Conservation (phyloP, 1,140 invertebrate species). For the Bombus haemorrhoidalis region DNA sequence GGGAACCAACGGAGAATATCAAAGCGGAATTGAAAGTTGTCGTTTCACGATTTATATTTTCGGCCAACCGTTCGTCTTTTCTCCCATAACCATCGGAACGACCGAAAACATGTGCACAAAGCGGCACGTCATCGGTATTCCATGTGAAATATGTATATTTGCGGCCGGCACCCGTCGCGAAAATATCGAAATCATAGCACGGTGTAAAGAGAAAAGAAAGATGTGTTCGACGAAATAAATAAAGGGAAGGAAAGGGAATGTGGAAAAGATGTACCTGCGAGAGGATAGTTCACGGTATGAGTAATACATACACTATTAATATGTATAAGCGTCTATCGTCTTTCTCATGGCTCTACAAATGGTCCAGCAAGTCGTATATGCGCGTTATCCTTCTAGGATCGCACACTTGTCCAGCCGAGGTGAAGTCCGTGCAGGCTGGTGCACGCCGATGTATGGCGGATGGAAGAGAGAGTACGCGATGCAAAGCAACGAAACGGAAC, state of each 20-base stretch:
- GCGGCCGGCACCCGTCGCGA: background rate
- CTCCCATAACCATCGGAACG: background rate
- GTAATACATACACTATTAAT: slow-evolving; percentile 45
- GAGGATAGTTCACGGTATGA: background rate
- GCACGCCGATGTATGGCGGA: too few relatives aligned
- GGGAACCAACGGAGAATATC: background rate
- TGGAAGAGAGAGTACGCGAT: slow-evolving; percentile 53
- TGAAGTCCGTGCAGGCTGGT: slow-evolving; percentile 16
- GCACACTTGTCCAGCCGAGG: slow-evolving; percentile 57
- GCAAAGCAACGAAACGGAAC: slow-evolving; percentile 71
- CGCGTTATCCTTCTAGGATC: slow-evolving; percentile 64
- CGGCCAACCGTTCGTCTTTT: background rate
- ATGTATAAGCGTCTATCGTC: slow-evolving; percentile 47
- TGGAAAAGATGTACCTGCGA: background rate
- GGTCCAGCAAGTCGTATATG: slow-evolving; percentile 43
- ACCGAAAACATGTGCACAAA: background rate
- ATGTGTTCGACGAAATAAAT: background rate
- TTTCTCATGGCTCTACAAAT: slow-evolving; percentile 38
- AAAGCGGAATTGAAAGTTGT: background rate
- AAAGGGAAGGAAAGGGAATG: too few relatives aligned
- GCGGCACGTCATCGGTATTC: background rate
- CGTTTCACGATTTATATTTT: background rate
- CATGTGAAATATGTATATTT: background rate
- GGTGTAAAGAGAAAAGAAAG: background rate
- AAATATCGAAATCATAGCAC: background rate